Percentiles rank a stretch among this genome's conserved stretches.
Evolutionary conservation across 1,140 invertebrate genomes (phyloP).

Genomic region (Aphis craccivora): DNA sequence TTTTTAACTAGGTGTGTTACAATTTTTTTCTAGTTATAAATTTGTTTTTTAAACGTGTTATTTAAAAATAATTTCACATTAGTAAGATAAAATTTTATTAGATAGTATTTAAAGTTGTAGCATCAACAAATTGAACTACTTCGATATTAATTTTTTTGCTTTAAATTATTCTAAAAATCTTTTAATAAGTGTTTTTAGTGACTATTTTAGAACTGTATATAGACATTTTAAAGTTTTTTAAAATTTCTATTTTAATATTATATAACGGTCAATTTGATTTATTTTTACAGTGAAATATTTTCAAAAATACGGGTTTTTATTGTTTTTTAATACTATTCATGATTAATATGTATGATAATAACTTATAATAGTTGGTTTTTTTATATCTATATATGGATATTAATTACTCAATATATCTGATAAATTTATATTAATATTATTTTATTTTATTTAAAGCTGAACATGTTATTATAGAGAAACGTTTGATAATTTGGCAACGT

Average conservation of each 20-base stretch:
- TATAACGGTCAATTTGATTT: background rate
- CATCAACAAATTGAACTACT: background rate
- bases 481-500: background rate
- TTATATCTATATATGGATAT: background rate
- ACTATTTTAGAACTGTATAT: background rate
- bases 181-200: background rate
- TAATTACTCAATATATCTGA: background rate
- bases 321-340: background rate
- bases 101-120: background rate
- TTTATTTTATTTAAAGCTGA: background rate
- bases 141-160: background rate
- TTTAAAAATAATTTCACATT: background rate
- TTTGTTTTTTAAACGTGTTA: background rate
- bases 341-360: no score
- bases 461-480: background rate
- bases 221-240: background rate
- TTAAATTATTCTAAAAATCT: background rate
- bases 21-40: background rate
- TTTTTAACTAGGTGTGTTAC: background rate
- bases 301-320: background rate
- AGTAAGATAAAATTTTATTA: background rate
- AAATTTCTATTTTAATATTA: background rate
- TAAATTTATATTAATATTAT: background rate
- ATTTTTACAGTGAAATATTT: background rate
- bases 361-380: background rate